Evolutionary conservation across 2,797 vertebrate species (phyloP).

Genomic region (Neopelma chrysocephalum): DNA sequence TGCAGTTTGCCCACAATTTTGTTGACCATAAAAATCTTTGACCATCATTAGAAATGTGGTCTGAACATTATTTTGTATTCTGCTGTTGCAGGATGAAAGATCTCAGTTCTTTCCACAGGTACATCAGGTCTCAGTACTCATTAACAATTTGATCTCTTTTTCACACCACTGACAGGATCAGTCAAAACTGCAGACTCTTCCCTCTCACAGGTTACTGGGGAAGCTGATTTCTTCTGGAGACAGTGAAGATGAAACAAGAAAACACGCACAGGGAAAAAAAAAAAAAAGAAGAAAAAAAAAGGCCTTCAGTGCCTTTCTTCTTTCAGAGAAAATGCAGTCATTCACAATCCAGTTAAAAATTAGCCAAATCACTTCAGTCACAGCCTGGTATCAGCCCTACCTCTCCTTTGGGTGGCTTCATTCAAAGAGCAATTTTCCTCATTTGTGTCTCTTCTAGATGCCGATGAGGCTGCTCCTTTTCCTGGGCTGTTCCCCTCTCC

Average conservation of each 20-base stretch:
- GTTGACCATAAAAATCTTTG: background rate
- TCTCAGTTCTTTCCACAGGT: background rate
- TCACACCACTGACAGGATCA: background rate
- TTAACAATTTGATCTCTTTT: background rate
- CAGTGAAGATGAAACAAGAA: background rate
- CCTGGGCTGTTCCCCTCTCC: background rate
- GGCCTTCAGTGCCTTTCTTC: background rate
- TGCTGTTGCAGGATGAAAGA: background rate
- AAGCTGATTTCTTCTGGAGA: background rate
- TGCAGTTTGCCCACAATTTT: background rate
- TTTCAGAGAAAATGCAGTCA: background rate
- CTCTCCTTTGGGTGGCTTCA: background rate
- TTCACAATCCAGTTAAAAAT: background rate
- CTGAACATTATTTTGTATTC: background rate
- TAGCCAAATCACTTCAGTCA: background rate
- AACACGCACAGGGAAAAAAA: background rate
- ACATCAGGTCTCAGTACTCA: rapidly evolving
- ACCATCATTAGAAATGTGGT: background rate
- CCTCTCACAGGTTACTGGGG: background rate
- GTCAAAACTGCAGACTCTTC: background rate
- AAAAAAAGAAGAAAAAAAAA: background rate
- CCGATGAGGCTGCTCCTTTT: background rate
- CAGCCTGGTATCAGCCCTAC: background rate
- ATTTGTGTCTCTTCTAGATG: background rate
- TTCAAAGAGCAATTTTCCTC: background rate